phyloP scores from a whole-genome alignment of 2,113 vertebrate species.

The Sialia sialis region DNA sequence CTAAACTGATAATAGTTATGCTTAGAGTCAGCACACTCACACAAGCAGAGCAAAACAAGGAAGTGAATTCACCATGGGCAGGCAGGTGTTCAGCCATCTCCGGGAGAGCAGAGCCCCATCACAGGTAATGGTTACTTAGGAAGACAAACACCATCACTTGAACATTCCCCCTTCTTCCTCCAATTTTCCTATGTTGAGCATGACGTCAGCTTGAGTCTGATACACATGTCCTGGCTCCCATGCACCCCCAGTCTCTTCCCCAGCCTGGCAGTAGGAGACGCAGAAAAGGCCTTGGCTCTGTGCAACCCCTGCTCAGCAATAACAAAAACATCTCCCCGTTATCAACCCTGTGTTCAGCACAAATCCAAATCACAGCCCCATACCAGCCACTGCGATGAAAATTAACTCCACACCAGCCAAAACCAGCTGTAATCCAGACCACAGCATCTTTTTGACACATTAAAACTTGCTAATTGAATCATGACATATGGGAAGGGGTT shows the following conservation, averaged over 20 bases:
- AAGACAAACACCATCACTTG: not conserved
- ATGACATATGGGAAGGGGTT: not conserved
- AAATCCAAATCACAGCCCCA: not conserved
- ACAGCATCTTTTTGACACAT: not conserved
- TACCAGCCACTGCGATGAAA: not conserved
- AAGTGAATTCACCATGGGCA: not conserved
- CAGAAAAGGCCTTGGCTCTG: not conserved
- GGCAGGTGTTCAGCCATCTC: not conserved
- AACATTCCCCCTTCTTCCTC: not conserved
- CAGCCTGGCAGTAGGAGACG: rapidly evolving
- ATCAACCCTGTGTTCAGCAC: not conserved
- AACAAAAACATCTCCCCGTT: not conserved
- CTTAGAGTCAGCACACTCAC: not conserved
- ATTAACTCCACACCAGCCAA: not conserved
- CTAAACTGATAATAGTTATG: not conserved
- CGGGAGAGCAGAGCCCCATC: not conserved
- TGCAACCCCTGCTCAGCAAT: not conserved
- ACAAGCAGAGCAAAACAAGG: not conserved
- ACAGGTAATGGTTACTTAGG: rapidly evolving
- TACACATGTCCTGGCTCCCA: not conserved
- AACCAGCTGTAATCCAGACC: not conserved
- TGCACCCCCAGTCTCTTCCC: not conserved
- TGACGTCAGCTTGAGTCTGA: not conserved
- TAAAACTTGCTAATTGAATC: not conserved
- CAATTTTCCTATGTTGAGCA: not conserved